phyloP scores from a whole-genome alignment of 2,888 invertebrate genomes.

The Cosmopolites sordidus region DNA sequence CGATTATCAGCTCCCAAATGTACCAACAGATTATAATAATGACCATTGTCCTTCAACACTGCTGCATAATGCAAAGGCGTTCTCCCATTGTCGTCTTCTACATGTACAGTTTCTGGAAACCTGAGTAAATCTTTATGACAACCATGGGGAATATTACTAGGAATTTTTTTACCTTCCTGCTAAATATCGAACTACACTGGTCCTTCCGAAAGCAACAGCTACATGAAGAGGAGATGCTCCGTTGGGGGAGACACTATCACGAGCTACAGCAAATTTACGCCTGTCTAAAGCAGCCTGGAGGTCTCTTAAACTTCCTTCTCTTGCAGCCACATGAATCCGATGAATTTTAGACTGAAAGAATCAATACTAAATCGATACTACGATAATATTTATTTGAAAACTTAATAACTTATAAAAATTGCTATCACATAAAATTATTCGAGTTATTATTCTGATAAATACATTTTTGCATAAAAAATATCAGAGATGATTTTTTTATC shows the following conservation, averaged over 20 bases:
- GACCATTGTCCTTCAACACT: slow-evolving; percentile 77
- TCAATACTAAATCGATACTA: no score
- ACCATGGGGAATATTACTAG: no score
- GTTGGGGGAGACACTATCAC: slow-evolving; percentile 76
- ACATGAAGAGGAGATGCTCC: slow-evolving; percentile 82
- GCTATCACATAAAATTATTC: no score
- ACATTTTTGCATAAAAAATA: no score
- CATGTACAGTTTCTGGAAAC: slow-evolving; percentile 82
- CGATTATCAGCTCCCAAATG: slow-evolving; percentile 84
- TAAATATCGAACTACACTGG: slow-evolving; percentile 57
- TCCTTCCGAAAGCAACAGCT: slow-evolving; percentile 79
- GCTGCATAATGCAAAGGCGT: slow-evolving; percentile 89
- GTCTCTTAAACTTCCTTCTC: slow-evolving; percentile 77
- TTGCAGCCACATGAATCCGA: slow-evolving; percentile 80
- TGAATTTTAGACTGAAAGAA: slow-evolving; percentile 75
- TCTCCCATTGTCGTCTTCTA: slow-evolving; percentile 69
- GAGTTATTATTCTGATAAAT: neutral
- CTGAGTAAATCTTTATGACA: slow-evolving; percentile 46
- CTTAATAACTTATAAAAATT: no score
- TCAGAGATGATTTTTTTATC: no score
- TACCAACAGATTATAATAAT: slow-evolving; percentile 78
- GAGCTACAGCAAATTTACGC: slow-evolving; percentile 85
- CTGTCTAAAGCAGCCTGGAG: slow-evolving; percentile 82
- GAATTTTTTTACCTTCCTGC: slow-evolving; percentile 25
- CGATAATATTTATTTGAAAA: no score